Base-by-base conservation (phyloP, 1,140 invertebrate genomes). In the Bombus sibiricus region DNA sequence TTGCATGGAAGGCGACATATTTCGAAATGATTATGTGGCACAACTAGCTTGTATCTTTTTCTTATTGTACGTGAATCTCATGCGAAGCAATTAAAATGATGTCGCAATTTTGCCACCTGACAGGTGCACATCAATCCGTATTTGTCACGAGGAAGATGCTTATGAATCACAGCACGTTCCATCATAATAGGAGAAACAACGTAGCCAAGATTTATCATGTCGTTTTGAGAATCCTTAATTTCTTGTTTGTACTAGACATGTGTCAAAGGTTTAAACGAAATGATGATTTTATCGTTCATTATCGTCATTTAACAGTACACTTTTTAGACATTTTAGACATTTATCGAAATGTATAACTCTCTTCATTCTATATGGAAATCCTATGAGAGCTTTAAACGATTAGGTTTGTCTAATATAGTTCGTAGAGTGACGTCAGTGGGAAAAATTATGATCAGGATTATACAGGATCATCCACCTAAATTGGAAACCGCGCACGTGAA, bases 21-120 rank as follows among this genome's bases (percentile, higher is more conserved):
- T 66, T 66, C 32, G n/a, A 66, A n/a, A 66, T 18, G 32, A 12
- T 4, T 10, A 13, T 6, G 2, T 1, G 15, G 28, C 12, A 8
- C 9, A 0, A 4, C 12, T 4, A 18, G 2, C 8, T 39, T n/a
- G 3, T 10, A 64, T 37, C 2, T 39, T 53, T 22, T 13, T 37
- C 9, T 8, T 0, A 22, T 3, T 1, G 10, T 68, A 69, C 81
- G 74, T 78, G 81, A 57, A 37, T 41, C 41, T 18, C 62, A 57
- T 77, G 15, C 28, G 18, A 32, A 73, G 4, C 28, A 28, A 47
- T 47, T 18, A 75, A 78, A 34, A 39, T 13, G n/a, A 53, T 77
- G 73, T 78, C 10, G 81, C 64, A 83, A 78, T 34, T 69, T 15
- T 32, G n/a, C n/a, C 81, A 83, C 64, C 74, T 83, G 81, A 8